These are phyloP conservation scores for Girardinichthys multiradiatus DNA, from an alignment of 2,113 vertebrate genomes.

Conservation along the genomic window DNA sequence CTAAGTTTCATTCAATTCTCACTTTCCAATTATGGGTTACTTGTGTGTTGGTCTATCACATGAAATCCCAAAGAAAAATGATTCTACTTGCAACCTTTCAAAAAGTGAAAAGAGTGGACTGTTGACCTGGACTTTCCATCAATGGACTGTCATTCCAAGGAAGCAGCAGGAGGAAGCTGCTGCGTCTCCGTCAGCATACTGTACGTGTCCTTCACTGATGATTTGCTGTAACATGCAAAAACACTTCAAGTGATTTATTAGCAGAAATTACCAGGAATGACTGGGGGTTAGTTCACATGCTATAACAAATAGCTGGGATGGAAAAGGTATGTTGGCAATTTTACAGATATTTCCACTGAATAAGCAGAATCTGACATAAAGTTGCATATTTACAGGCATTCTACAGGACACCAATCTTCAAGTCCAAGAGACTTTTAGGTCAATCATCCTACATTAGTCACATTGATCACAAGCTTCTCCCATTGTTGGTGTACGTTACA, in stretches of 20 bases:
- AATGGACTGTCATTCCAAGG: constrained; percentile 40
- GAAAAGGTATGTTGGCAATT: background rate
- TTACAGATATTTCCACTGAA: background rate
- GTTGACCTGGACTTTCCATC: constrained; percentile 60
- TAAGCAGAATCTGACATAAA: background rate
- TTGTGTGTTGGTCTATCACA: background rate
- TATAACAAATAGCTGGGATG: constrained; percentile 8
- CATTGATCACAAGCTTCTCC: constrained; percentile 15
- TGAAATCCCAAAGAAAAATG: background rate
- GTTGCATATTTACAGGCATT: background rate
- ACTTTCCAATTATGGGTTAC: background rate
- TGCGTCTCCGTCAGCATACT: constrained; percentile 16
- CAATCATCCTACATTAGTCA: constrained; percentile 5
- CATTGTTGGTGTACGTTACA: background rate
- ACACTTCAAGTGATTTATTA: constrained; percentile 34
- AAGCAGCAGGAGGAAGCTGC: constrained; percentile 45
- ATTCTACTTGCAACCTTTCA: background rate
- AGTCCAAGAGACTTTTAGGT: background rate
- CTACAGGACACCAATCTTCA: background rate
- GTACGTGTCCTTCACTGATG: constrained; percentile 13
- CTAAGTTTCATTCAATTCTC: background rate
- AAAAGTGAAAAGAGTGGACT: constrained; percentile 19
- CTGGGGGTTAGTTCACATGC: constrained; percentile 28
- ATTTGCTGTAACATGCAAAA: constrained; percentile 6
- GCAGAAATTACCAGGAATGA: background rate